Base-by-base conservation (phyloP, 2,888 invertebrate genomes). In the Sinohyriopsis cumingii region DNA sequence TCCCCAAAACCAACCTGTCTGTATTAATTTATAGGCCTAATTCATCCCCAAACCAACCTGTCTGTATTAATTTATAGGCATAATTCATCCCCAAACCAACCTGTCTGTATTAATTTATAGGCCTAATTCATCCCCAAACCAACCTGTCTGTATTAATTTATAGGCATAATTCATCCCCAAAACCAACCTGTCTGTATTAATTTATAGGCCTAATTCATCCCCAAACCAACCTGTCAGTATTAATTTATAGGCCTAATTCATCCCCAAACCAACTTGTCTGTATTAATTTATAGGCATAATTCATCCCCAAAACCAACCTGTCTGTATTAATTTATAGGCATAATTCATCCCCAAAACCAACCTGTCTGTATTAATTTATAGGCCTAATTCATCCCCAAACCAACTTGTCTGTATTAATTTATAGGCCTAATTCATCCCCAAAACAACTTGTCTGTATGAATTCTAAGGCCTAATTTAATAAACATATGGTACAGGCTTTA, bases 101-200 rank as follows among this genome's bases (percentile, higher is more conserved):
- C 69, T 71, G 15, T 69, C 66, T 33, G 7, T 28, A 28, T 33
- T 0, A 33, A 33, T 7, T 33, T 0, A 0, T 7, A 7, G 33
- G 33, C 7, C 0, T 33, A 33, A 33, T 33, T 33, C 33, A 33
- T 28, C 28, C 4, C 28, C 1, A 33, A 7, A 33, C 33, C 33
- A 33, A 33, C 1, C 7, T 33, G 1, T 33, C 33, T 33, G 33
- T 33, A 33, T 33, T 7, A 33, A 33, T 33, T 33, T 1, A 4
- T 5, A 28, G 28, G 28, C 5, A 3, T 28, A 28, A 28, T 28
- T 28, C 28, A 28, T 28, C 28, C 28, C 28, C 5, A 63, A 1
- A 72, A 63, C n/a, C 45, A 73, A 75, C 63, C 71, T 73, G 15
- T 69, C 66, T 5, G 55, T 25, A 65, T 78, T 68, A 28, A 73